Evolutionary conservation across 2,888 invertebrate species (phyloP), one percentile per base, ranked within the genome.

Genomic region (Teleogryllus oceanicus): DNA sequence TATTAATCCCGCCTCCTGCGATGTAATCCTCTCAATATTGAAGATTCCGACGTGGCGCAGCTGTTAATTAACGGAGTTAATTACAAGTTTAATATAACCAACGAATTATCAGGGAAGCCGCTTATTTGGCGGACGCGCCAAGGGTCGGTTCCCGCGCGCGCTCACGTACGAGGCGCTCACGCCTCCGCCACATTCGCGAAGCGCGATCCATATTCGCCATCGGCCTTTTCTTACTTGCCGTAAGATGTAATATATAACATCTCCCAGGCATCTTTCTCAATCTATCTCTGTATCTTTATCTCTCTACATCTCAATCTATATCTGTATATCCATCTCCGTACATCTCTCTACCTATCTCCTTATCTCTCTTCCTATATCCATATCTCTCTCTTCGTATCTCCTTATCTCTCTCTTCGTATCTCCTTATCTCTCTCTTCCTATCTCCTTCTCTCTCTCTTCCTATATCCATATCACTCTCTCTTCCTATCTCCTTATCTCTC

Each of bases 41-140:
- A n/a, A 62, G 62, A 62, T 62, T 62, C 62, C n/a, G 16, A 62
- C 62, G 16, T n/a, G n/a, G 62, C 62, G 62, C 62, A 62, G 62
- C 62, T 62, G 62, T 62, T 62, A 62, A 62, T 62, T 62, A 62
- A 62, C 62, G 13, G 16, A 62, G 62, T 62, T 62, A 62, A 62
- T 62, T 62, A 62, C 16, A 62, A n/a, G 13, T 62, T 62, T 62
- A 62, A 62, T 62, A 62, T 62, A 62, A 62, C 62, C 62, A 62
- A 62, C 16, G 62, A 62, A 62, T 62, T 62, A 62, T 18, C 16
- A 62, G 62, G 62, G n/a, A 62, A 62, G 62, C 62, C 62, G 62
- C 62, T 62, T 62, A 62, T 62, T 37, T 37, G 37, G 37, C 37
- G 37, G 37, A 37, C 24, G 24, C 24, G 24, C 24, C 2, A 37